Conservation (phyloP, 2,888 invertebrate genomes). For the Scaptomyza tumidula region DNA sequence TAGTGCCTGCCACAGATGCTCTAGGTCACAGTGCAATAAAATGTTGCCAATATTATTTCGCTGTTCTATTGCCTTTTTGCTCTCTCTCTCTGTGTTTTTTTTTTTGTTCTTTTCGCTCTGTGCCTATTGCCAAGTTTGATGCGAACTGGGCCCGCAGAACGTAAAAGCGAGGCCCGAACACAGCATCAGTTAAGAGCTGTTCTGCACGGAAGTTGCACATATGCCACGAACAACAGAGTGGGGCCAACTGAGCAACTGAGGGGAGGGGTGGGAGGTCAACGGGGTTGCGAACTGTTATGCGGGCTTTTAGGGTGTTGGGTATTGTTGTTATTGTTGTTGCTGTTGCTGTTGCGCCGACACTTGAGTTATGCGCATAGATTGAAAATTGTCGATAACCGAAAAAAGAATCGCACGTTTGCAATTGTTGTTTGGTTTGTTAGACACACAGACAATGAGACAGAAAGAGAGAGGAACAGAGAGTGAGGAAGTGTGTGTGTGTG, state of each 20-base stretch:
- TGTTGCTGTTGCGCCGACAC: slow-evolving; percentile 60
- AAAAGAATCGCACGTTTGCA: slow-evolving; percentile 72
- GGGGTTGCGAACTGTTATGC: slow-evolving; percentile 59
- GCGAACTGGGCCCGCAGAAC: slow-evolving; percentile 58
- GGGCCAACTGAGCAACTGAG: neutral
- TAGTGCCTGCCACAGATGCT: slow-evolving; percentile 62
- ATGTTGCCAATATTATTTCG: slow-evolving; percentile 81
- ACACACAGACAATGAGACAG: neutral
- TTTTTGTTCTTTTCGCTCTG: neutral
- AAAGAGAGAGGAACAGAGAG: fast-evolving
- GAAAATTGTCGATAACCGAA: slow-evolving; percentile 80
- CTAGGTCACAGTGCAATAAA: slow-evolving; percentile 80
- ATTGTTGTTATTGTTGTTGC: slow-evolving; percentile 29
- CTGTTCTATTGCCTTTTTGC: slow-evolving; percentile 63
- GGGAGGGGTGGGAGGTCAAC: neutral
- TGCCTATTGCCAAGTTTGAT: slow-evolving; percentile 81
- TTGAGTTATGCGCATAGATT: slow-evolving; percentile 79
- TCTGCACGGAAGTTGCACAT: slow-evolving; percentile 77
- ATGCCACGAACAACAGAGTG: slow-evolving; percentile 51
- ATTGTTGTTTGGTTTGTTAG: slow-evolving; percentile 53
- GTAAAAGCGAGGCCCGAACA: slow-evolving; percentile 24
- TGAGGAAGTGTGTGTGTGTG: neutral
- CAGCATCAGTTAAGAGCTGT: slow-evolving; percentile 79
- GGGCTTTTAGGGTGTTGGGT: slow-evolving; percentile 62
- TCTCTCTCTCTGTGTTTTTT: neutral